Base-by-base conservation (phyloP, 2,888 invertebrate genomes). In the Busseola fusca region DNA sequence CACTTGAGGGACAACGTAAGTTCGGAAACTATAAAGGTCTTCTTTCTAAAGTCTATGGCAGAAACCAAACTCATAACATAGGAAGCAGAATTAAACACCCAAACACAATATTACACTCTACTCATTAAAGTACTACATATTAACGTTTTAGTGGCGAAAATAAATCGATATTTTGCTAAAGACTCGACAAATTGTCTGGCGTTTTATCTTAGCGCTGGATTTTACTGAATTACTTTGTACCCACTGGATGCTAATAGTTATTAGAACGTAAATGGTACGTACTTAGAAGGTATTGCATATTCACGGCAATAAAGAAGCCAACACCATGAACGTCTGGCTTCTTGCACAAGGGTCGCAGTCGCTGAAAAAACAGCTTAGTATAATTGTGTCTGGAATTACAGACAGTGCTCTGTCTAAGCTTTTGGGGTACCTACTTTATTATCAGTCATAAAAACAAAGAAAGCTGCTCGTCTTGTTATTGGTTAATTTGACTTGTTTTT, bases 321-420 rank as follows among this genome's bases (percentile, higher is more conserved):
- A 62, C 18, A 62, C 42, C 42, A 72, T 58, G 62, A 72, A 37
- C 18, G 73, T 74, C 79, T 69, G 60, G 79, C 50, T 69, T 69
- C 57, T 69, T 68, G 27, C 34, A 59, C 42, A 52, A 57, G 34
- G 40, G 45, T 64, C n/a, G 64, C 40, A 48, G 64, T 64, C 64
- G 34, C 40, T 67, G 56, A 69, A 71, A 70, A 69, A 83, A 78
- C 72, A 69, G 65, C 62, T 66, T 80, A 73, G 78, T 58, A 54
- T 78, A 79, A 78, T 79, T 78, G 42, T 54, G 64, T 80, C 74
- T 70, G 60, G 54, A 60, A 80, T 80, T 75, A 75, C 60, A 69
- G 65, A 78, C 74, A 54, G n/a, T 69, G 50, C 45, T 14, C 45
- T 56, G 78, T 74, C 67, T 72, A 42, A 50, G 50, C 60, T 62